Percentiles rank a stretch among this genome's conserved stretches.
Conservation (phyloP, 2,113 vertebrate genomes). For the Neolamprologus modestus region DNA sequence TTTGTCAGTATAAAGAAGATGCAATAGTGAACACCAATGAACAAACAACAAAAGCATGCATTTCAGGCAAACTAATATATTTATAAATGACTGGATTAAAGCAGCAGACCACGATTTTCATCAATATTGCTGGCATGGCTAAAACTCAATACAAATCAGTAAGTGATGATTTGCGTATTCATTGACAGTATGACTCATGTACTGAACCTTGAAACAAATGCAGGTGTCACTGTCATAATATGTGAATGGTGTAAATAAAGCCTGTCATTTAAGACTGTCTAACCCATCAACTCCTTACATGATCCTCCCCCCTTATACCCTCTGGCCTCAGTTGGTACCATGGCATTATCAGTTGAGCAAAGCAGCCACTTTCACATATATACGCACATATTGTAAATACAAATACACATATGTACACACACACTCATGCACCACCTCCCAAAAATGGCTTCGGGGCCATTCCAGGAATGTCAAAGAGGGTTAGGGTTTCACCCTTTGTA, state of each 20-base stretch:
- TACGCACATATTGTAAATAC: conserved; percentile 3
- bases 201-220: neutral
- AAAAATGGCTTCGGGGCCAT: conserved; percentile 46
- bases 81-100: neutral
- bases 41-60: neutral
- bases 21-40: neutral
- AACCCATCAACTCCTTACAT: conserved; percentile 36
- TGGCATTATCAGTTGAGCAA: conserved; percentile 40
- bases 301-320: conserved; percentile 8
- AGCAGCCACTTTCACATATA: conserved; percentile 36
- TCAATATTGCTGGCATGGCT: neutral
- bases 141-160: neutral
- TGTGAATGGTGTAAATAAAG: conserved; percentile 37
- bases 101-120: neutral
- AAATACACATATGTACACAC: neutral
- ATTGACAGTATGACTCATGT: neutral
- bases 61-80: neutral
- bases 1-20: neutral
- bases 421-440: neutral
- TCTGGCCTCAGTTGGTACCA: conserved; percentile 32
- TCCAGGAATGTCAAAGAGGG: conserved; percentile 61
- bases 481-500: conserved; percentile 59
- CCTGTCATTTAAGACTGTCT: conserved; percentile 33
- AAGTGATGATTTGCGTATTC: neutral
- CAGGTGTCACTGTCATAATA: neutral